Evolutionary conservation across 30 jellyfish, hydroid and myxozoan genomes (phyloP), one percentile per base, ranked within the genome.

Genomic region (Aurelia sp.): DNA sequence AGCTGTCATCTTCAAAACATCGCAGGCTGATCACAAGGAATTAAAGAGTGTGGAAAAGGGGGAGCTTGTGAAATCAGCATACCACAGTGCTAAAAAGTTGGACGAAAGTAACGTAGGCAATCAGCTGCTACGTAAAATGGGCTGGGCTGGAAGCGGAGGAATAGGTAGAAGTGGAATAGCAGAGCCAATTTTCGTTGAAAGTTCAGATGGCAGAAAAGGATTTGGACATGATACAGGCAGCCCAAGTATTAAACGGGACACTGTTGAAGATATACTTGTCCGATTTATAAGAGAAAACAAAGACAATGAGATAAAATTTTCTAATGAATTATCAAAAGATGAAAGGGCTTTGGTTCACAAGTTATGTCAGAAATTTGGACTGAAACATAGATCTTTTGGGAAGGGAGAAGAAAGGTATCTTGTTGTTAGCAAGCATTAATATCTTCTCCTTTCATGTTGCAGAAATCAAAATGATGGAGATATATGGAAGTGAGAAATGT

Each of bases 141-240:
- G 99, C 4, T 95, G 99, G 99, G 58, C 75, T 71, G 99, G 99
- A 19, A 67, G 48, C 35, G 97, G 98, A 10, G 99, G 99, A 41
- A 61, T 95, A 13, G 97, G 98, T 20, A 95, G 75, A 38, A 67
- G 50, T 21, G 99, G 99, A 13, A 83, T 78, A 47, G 58, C 91
- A 3, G 99, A 95, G 4, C 99, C 99, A 5, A 94, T 95, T 24
- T 84, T 86, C 90, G 74, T 95, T 47, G 93, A 85, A 30, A 55
- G 83, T 66, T 84, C 91, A 4, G 91, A 80, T 30, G 92, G 91
- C n/a, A 72, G 99, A 59, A 62, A 52, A 35, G 99, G 99, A 17
- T 52, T 95, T 13, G 99, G 99, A 30, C 91, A 84, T 44, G 52
- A 64, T 33, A 69, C 40, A 35, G 80, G 21, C 21, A 8, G 67